A percentile compares a stretch with the other conserved stretches of the same genome.
Evolutionary conservation across 2,797 vertebrate species (phyloP).

Genomic region (Pipistrellus nathusii): DNA sequence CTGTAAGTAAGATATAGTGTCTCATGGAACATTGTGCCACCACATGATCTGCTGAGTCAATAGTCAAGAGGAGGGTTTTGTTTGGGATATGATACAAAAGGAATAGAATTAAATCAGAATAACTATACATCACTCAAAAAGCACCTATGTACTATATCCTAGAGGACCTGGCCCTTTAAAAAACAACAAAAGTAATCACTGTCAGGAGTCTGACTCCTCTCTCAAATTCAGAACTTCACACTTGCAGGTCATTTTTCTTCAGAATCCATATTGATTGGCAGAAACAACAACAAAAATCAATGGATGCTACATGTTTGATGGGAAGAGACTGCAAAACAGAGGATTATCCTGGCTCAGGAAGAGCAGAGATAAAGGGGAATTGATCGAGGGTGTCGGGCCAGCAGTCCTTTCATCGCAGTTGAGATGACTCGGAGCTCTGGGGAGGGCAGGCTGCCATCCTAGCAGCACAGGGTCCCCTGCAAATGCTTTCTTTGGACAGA

Average conservation of each 20-base stretch:
- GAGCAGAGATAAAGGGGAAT: slow-evolving; percentile 27
- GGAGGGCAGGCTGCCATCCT: not conserved
- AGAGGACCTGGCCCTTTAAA: not conserved
- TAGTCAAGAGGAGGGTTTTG: not conserved
- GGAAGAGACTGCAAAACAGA: slow-evolving; percentile 36
- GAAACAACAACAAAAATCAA: slow-evolving; percentile 55
- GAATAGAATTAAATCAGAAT: not conserved
- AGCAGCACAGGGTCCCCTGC: not conserved
- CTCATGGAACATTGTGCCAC: not conserved
- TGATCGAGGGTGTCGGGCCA: not conserved
- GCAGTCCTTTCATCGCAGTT: not conserved
- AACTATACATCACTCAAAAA: not conserved
- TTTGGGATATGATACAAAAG: not conserved
- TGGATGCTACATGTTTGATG: not conserved
- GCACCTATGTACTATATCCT: not conserved
- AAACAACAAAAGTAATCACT: not conserved
- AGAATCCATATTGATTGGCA: not conserved
- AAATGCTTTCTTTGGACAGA: not conserved
- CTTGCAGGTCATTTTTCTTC: not conserved
- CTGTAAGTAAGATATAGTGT: not conserved
- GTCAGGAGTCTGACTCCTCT: not conserved
- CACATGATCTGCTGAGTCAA: not conserved
- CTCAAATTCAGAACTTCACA: slow-evolving; percentile 30
- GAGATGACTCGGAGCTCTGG: not conserved
- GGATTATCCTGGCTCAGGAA: not conserved